phyloP scores from a whole-genome alignment of 1,140 invertebrate species.

The Limonius californicus region DNA sequence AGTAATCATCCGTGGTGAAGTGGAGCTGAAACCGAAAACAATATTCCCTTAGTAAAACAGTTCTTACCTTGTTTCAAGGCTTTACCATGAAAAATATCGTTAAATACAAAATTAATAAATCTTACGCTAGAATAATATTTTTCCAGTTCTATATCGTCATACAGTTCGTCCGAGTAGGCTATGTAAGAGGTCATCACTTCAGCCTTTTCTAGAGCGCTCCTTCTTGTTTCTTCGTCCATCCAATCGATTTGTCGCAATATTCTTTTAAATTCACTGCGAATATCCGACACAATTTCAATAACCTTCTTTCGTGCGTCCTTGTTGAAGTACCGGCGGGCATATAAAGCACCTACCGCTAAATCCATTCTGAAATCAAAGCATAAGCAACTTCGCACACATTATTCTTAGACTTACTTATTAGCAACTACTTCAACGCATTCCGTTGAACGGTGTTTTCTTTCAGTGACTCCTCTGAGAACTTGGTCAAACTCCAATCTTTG shows the following conservation, averaged over 20 bases:
- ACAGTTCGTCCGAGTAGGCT: conserved; percentile 83
- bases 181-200: conserved; percentile 80
- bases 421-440: too few species aligned
- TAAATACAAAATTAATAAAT: too few species aligned
- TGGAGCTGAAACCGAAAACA: not conserved
- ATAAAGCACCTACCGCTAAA: conserved; percentile 83
- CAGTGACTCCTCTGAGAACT: too few species aligned
- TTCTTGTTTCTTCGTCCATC: conserved; percentile 79
- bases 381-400: too few species aligned
- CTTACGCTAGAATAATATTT: conserved; percentile 46
- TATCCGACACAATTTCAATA: conserved; percentile 77
- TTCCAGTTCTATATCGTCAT: conserved; percentile 59
- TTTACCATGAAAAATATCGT: too few species aligned
- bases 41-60: too few species aligned
- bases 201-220: conserved; percentile 75
- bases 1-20: not conserved
- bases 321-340: conserved; percentile 82
- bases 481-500: too few species aligned
- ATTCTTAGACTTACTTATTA: too few species aligned
- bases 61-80: too few species aligned
- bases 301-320: conserved; percentile 78
- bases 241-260: conserved; percentile 68
- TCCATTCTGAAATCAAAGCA: conserved; percentile 54
- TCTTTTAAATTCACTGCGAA: conserved; percentile 73
- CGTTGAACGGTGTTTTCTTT: too few species aligned